A percentile compares a stretch with the other conserved stretches of the same genome.
phyloP scores from a whole-genome alignment of 1,140 invertebrate species.

The Tribolium castaneum region DNA sequence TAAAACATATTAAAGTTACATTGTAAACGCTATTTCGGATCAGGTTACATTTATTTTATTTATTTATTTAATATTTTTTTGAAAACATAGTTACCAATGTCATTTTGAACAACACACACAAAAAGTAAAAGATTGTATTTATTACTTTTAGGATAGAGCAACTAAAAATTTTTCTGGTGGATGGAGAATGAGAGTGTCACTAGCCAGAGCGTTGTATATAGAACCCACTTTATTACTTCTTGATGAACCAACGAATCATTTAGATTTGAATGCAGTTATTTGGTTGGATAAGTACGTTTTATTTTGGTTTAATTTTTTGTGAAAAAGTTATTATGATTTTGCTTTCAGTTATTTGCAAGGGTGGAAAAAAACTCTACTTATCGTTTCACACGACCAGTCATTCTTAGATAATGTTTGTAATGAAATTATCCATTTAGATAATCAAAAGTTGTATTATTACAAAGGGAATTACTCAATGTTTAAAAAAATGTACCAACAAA shows the following conservation, averaged over 20 bases:
- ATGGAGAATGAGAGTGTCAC: conserved; percentile 98
- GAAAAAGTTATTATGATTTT: neutral
- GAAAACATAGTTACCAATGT: no score
- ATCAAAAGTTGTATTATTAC: conserved; percentile 95
- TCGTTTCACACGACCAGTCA: conserved; percentile 99
- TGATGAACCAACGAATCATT: conserved; percentile 96
- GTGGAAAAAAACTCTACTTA: conserved; percentile 97
- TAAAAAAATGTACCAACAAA: conserved; percentile 98
- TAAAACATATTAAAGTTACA: no score
- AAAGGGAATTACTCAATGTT: conserved; percentile 99
- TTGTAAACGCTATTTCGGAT: no score
- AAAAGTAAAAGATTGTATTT: no score
- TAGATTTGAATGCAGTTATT: conserved; percentile 98
- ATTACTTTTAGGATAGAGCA: conserved; percentile 71
- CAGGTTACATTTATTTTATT: no score
- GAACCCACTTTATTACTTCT: conserved; percentile 95
- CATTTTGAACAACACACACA: no score
- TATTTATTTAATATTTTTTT: no score
- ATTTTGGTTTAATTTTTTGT: neutral
- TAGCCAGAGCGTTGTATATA: conserved; percentile 89
- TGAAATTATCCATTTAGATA: conserved; percentile 97
- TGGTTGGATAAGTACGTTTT: conserved; percentile 94
- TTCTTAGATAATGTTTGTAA: conserved; percentile 99
- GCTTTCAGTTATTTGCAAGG: conserved; percentile 86
- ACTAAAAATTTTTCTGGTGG: conserved; percentile 98